phyloP scores from a whole-genome alignment of 2,797 vertebrate genomes.

The Chloroceryle amazona region DNA sequence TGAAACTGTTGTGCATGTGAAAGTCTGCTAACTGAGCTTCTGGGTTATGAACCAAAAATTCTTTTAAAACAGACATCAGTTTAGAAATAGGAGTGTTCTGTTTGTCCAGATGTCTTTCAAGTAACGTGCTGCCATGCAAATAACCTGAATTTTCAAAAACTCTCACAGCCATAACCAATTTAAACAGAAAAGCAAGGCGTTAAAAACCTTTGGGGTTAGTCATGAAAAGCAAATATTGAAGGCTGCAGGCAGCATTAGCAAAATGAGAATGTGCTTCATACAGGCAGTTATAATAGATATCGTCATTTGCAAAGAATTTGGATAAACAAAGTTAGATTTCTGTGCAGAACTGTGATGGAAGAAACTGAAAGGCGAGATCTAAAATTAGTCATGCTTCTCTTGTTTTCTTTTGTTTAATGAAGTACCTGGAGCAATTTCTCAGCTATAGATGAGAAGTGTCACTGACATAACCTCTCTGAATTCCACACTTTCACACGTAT shows the following conservation, averaged over 20 bases:
- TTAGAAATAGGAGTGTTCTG: neutral
- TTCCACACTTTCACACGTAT: neutral
- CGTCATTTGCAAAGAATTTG: slow-evolving; percentile 30
- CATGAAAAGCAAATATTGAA: slow-evolving; percentile 48
- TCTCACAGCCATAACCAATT: neutral
- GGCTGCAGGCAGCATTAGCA: neutral
- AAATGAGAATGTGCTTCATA: neutral
- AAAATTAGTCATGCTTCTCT: slow-evolving; percentile 11
- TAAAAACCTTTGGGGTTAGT: slow-evolving; percentile 19
- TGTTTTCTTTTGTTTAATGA: slow-evolving; percentile 23
- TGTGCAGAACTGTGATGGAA: neutral
- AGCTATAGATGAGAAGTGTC: neutral
- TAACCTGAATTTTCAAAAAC: slow-evolving; percentile 10
- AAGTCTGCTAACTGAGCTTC: neutral
- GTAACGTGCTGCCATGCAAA: neutral
- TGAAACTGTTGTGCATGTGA: neutral
- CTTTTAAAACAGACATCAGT: neutral
- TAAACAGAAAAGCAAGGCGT: neutral
- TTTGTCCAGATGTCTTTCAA: slow-evolving; percentile 31
- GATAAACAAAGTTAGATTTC: slow-evolving; percentile 47
- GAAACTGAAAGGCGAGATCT: slow-evolving; percentile 14
- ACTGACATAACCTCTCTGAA: neutral
- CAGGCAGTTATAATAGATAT: neutral
- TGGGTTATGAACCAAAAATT: neutral
- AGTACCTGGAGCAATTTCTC: slow-evolving; percentile 21